Base-by-base conservation (phyloP, 2,888 invertebrate species). In the Drosophila colorata region DNA sequence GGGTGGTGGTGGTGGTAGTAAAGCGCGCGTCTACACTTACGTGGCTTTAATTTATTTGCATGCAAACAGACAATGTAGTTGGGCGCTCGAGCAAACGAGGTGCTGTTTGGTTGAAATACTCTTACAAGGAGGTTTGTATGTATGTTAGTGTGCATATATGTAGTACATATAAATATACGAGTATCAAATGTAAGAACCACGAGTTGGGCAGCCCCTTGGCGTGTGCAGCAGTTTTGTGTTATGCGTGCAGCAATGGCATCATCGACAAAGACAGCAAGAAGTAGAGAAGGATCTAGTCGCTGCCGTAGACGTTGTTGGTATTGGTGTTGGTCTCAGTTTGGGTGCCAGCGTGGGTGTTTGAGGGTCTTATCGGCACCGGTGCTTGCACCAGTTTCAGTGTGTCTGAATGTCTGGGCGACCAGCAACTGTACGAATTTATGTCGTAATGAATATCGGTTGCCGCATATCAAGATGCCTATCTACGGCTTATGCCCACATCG, bases 371-470 rank as follows among this genome's bases (percentile, higher is more conserved):
- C 77, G 59, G 35, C 9, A 46, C 38, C 51, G 47, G 37, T 53
- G 56, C 52, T 43, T 43, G 48, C 57, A 37, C 48, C 47, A 51
- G 52, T 68, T 63, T 40, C 41, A 37, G 46, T 48, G 53, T 38
- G 53, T 28, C 25, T 8, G 53, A 35, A 13, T 47, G 61, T 23
- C 37, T 47, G 58, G 31, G 52, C 53, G 55, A 18, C 57, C 61
- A 46, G 66, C 58, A 73, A 75, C 73, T 71, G 71, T 87, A 73
- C 82, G 73, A 84, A 84, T 83, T 87, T 83, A 85, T 87, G 85
- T 78, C 73, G 79, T 81, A 83, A 87, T 85, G 87, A 83, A 83
- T 78, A 85, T 81, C 82, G 69, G 87, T 69, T 71, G 78, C 72
- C 78, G 66, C 85, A 81, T 83, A 84, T 83, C 82, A 73, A 48